Conservation (phyloP, 2,888 invertebrate species). For the Lampropteryx suffumata region DNA sequence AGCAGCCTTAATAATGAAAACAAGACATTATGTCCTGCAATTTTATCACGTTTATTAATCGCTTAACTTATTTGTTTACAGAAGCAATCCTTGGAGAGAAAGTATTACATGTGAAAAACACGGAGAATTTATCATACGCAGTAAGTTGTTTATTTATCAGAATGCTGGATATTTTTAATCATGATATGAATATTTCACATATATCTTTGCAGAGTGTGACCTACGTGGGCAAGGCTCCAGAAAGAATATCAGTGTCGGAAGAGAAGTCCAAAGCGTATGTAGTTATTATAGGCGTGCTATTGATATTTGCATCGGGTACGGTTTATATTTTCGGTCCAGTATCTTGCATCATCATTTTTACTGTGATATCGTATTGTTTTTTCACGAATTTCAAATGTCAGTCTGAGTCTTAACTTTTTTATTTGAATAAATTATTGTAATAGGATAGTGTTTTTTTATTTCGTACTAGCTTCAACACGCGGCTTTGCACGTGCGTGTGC, state of each 20-base stretch:
- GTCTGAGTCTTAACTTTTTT: neutral
- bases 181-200: conserved; percentile 15
- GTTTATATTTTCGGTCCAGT: conserved; percentile 52
- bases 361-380: conserved; percentile 27
- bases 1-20: no score
- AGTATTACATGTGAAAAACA: conserved; percentile 59
- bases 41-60: conserved; percentile 1
- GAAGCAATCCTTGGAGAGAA: conserved; percentile 69
- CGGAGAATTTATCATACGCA: conserved; percentile 58
- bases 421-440: conserved; percentile 1
- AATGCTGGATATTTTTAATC: conserved; percentile 3
- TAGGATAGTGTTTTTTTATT: neutral
- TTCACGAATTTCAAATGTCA: conserved; percentile 9
- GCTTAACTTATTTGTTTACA: conserved; percentile 44
- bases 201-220: conserved; percentile 58
- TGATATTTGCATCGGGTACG: conserved; percentile 46
- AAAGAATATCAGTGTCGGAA: conserved; percentile 45
- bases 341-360: conserved; percentile 44
- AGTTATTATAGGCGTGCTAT: conserved; percentile 46
- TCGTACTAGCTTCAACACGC: no score
- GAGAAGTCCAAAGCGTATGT: conserved; percentile 43
- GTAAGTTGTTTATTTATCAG: conserved; percentile 46
- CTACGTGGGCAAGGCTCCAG: conserved; percentile 51
- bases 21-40: neutral
- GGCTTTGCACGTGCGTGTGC: no score